These are phyloP conservation scores for Beris morrisii DNA, from an alignment of 2,888 invertebrate species.

Conservation along the genomic window DNA sequence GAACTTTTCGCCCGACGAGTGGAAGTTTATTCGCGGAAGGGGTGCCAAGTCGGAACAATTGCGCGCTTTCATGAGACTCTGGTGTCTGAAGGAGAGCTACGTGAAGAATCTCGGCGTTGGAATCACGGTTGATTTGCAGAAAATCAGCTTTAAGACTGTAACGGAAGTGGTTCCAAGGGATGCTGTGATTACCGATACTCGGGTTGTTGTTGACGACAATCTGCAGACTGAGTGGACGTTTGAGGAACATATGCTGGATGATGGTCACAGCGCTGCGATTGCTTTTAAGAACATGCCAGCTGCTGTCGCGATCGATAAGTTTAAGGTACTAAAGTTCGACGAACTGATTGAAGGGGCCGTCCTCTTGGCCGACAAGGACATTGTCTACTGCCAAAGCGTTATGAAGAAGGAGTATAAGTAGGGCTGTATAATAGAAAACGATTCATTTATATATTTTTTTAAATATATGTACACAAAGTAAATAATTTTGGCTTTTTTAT, in stretches of 20 bases:
- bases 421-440: no score
- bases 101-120: slow-evolving; percentile 90
- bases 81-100: slow-evolving; percentile 94
- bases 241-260: slow-evolving; percentile 79
- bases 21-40: slow-evolving; percentile 69
- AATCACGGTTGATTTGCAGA: slow-evolving; percentile 73
- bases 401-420: slow-evolving; percentile 60
- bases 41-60: slow-evolving; percentile 67
- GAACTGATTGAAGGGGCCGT: slow-evolving; percentile 63
- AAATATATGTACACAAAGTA: no score
- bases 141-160: slow-evolving; percentile 73
- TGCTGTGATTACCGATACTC: slow-evolving; percentile 64
- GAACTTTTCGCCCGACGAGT: slow-evolving; percentile 80
- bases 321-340: slow-evolving; percentile 62
- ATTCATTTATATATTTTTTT: no score
- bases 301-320: slow-evolving; percentile 49
- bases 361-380: slow-evolving; percentile 59
- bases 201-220: slow-evolving; percentile 62
- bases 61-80: slow-evolving; percentile 80
- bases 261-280: slow-evolving; percentile 77
- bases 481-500: no score
- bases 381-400: slow-evolving; percentile 61
- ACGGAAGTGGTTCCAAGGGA: slow-evolving; percentile 59
- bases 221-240: slow-evolving; percentile 71
- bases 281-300: slow-evolving; percentile 58